phyloP scores from a whole-genome alignment of 1,140 invertebrate species.

The Dendroctonus ponderosae region DNA sequence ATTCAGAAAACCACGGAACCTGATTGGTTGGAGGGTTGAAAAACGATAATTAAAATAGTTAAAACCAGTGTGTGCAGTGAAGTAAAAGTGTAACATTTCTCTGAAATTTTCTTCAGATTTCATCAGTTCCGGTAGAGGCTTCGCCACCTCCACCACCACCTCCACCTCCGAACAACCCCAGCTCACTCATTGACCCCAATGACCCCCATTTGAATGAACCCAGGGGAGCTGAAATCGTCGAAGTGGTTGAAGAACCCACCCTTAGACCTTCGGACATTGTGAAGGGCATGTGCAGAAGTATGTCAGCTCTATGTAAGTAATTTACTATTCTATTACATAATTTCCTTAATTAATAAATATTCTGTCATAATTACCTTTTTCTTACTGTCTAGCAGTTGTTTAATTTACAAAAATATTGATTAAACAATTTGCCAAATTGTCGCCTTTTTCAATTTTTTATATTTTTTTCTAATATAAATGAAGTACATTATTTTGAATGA shows the following conservation, averaged over 20 bases:
- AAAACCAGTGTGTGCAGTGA: background rate
- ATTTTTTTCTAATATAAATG: no score
- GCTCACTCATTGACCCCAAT: conserved; percentile 23
- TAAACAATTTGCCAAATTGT: no score
- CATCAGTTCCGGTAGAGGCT: conserved; percentile 37
- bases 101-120: conserved; percentile 23
- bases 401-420: no score
- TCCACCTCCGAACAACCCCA: conserved; percentile 45
- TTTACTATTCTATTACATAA: background rate
- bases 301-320: conserved; percentile 48
- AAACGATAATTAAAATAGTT: background rate
- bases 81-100: background rate
- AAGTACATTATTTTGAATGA: no score
- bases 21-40: no score
- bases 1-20: no score
- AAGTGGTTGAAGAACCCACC: conserved; percentile 61
- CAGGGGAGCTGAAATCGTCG: conserved; percentile 49
- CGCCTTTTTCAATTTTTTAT: no score
- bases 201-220: conserved; percentile 38
- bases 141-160: conserved; percentile 62
- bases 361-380: background rate
- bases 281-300: conserved; percentile 50
- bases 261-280: conserved; percentile 61
- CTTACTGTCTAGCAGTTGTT: no score
- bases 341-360: no score